phyloP scores from a whole-genome alignment of 2,797 vertebrate species.

The Tapirus indicus region DNA sequence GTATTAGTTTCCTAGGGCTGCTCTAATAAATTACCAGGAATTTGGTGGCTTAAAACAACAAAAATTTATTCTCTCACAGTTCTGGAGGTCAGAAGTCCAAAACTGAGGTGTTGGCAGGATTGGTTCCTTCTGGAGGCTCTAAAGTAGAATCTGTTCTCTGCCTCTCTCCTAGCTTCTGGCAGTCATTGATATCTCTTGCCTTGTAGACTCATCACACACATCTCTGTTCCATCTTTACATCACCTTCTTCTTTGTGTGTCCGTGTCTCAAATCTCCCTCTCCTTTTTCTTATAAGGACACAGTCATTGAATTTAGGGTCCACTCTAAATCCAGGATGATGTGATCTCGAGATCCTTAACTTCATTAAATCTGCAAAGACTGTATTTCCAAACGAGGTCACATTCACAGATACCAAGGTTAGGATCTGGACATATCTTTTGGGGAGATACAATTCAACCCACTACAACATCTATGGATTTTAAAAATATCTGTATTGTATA shows the following conservation, averaged over 20 bases:
- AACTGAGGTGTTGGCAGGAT: not conserved
- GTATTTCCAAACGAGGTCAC: not conserved
- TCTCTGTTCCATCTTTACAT: not conserved
- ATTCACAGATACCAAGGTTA: not conserved
- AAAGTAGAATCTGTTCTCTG: not conserved
- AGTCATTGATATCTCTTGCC: not conserved
- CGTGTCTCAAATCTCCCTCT: not conserved
- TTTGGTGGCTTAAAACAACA: not conserved
- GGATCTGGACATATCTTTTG: not conserved
- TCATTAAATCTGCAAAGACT: not conserved
- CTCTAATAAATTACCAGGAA: not conserved
- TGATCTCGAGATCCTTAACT: not conserved
- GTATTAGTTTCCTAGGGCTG: not conserved
- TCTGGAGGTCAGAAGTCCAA: not conserved
- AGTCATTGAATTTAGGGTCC: not conserved
- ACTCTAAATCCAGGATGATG: not conserved
- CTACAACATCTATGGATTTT: not conserved
- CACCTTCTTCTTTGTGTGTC: too few species aligned
- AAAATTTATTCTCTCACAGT: not conserved
- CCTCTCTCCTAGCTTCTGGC: not conserved
- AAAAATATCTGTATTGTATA: not conserved
- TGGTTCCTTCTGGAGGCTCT: not conserved
- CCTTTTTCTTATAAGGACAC: not conserved
- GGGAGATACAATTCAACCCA: not conserved
- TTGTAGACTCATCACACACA: not conserved